phyloP scores from a whole-genome alignment of 2,888 invertebrate genomes.

The Synanthedon vespiformis region DNA sequence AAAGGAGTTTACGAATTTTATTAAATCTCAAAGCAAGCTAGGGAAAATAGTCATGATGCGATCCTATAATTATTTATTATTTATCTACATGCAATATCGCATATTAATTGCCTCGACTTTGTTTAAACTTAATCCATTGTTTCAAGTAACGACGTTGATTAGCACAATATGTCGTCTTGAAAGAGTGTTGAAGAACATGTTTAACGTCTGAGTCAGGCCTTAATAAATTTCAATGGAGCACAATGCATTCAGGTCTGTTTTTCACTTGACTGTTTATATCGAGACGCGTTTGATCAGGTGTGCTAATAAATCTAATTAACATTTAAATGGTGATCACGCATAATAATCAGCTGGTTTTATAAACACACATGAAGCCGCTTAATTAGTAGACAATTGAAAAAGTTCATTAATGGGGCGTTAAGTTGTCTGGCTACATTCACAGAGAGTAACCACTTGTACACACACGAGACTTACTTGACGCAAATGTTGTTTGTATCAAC shows the following conservation, averaged over 20 bases:
- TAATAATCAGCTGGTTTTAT: constrained; percentile 62
- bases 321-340: constrained; percentile 68
- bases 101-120: background rate
- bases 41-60: too few relatives aligned
- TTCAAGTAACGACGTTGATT: background rate
- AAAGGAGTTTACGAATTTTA: too few relatives aligned
- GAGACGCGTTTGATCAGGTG: constrained; percentile 53
- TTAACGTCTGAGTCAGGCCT: constrained; percentile 21
- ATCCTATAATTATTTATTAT: background rate
- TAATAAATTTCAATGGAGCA: constrained; percentile 19
- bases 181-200: constrained; percentile 12
- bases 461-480: constrained; percentile 31
- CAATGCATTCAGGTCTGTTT: constrained; percentile 21
- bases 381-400: constrained; percentile 58
- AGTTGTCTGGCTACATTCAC: constrained; percentile 37
- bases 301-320: constrained; percentile 60
- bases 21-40: too few relatives aligned
- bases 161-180: background rate
- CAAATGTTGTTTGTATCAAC: constrained; percentile 12
- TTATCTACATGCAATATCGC: background rate
- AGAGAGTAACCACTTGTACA: constrained; percentile 44
- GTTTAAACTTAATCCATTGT: background rate
- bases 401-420: constrained; percentile 42
- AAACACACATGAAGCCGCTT: constrained; percentile 49
- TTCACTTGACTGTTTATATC: constrained; percentile 25